phyloP scores from a whole-genome alignment of 2,888 invertebrate species.

The Encarsia formosa region DNA sequence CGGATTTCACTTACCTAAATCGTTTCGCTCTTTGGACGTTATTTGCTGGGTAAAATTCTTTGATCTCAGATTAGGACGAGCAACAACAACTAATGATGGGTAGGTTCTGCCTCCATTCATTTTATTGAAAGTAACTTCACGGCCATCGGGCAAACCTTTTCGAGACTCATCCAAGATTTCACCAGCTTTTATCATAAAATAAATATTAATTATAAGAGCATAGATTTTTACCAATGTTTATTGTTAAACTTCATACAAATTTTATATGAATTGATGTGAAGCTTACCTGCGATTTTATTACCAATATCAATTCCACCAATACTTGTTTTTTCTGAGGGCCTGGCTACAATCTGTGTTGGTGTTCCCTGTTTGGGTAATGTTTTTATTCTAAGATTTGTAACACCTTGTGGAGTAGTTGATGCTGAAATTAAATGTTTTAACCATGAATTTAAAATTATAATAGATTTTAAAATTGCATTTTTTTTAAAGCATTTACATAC shows the following conservation, averaged over 20 bases:
- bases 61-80: slow-evolving; percentile 71
- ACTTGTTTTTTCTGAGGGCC: slow-evolving; percentile 69
- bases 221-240: neutral
- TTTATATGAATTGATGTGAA: no score
- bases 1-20: slow-evolving; percentile 45
- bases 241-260: no score
- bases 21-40: slow-evolving; percentile 47
- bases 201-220: no score
- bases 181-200: no score
- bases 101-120: slow-evolving; percentile 77
- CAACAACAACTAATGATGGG: slow-evolving; percentile 80
- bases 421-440: slow-evolving; percentile 32
- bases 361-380: slow-evolving; percentile 30
- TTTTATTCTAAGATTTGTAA: slow-evolving; percentile 40
- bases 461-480: no score
- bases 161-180: slow-evolving; percentile 55
- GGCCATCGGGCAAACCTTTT: slow-evolving; percentile 63
- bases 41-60: slow-evolving; percentile 56
- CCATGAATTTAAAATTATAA: no score
- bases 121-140: slow-evolving; percentile 75
- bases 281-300: slow-evolving; percentile 40
- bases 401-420: slow-evolving; percentile 37
- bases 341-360: slow-evolving; percentile 36
- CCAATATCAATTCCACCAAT: slow-evolving; percentile 64
- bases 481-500: slow-evolving; percentile 34